Base-by-base conservation (phyloP, 2,888 invertebrate genomes). In the Cryptocheilus praepositus region DNA sequence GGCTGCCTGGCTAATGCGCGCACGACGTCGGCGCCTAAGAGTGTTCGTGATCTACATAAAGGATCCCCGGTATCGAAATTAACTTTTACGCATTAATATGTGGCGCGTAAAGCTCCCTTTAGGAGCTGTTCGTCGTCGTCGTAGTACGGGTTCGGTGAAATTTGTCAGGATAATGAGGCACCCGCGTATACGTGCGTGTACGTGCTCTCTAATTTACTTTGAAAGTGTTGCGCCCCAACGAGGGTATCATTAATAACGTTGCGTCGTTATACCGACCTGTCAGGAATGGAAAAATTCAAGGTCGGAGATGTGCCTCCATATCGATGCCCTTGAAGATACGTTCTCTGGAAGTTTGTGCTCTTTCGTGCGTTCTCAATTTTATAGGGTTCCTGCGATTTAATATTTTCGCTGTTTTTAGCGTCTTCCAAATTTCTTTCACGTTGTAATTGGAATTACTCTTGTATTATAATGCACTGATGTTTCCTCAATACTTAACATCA, bases 31-130 rank as follows among this genome's bases (percentile, higher is more conserved):
- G 19, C n/a, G 52, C 45, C 46, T 44, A 11, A 16, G 51, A 75
- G 73, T 70, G 77, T 79, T 79, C 80, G 79, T 79, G 79, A 77
- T 79, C 79, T 70, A 79, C 79, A 79, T 79, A 67, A 73, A 60
- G 67, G 71, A 79, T 73, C 70, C 58, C 64, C 44, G n/a, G 57
- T 63, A 67, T 73, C 69, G 70, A 64, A 60, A 79, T 79, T 65
- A 80, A 79, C 79, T 79, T 77, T 79, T 73, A 79, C 77, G 65
- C 77, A 77, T 79, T 79, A 79, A 77, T 79, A 79, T 79, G 77
- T 79, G 74, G 54, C 68, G 64, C 44, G 36, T 62, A 61, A 46
- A 46, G 44, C 45, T 44, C 22, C 51, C 54, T 46, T 66, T 54
- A 5, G 36, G 18, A 36, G 13, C 45, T 45, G 36, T 43, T 56